These are phyloP conservation scores for Indri indri DNA, from an alignment of 2,113 vertebrate genomes.

Conservation along the genomic window DNA sequence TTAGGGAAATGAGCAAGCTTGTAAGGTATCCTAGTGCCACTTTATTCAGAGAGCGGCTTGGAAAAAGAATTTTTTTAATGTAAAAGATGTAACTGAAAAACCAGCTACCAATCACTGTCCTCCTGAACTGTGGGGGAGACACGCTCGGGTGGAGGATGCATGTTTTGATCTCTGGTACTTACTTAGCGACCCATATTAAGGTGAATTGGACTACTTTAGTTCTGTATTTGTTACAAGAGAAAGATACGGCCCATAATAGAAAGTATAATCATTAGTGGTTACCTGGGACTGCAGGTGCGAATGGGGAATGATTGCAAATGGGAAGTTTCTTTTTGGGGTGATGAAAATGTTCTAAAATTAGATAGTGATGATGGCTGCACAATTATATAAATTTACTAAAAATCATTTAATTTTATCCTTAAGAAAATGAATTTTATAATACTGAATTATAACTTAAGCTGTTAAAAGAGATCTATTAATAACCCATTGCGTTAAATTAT, in stretches of 20 bases:
- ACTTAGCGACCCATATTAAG: background rate
- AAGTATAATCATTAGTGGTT: background rate
- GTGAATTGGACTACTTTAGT: background rate
- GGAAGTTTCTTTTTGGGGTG: background rate
- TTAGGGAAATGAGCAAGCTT: background rate
- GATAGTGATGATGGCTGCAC: background rate
- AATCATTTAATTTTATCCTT: background rate
- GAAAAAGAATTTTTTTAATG: background rate
- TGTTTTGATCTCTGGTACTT: background rate
- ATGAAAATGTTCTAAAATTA: background rate
- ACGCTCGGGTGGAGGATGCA: background rate
- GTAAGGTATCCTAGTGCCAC: background rate
- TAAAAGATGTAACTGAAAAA: background rate
- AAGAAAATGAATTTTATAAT: background rate
- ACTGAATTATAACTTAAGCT: background rate
- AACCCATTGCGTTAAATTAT: background rate
- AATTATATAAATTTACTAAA: background rate
- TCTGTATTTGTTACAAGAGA: background rate
- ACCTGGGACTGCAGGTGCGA: background rate
- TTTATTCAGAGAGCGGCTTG: background rate
- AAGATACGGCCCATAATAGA: background rate
- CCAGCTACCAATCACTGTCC: background rate
- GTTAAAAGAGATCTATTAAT: background rate
- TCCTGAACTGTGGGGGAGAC: background rate
- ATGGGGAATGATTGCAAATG: background rate